Evolutionary conservation across 2,797 vertebrate species (phyloP), one percentile per base, ranked within the genome.

Genomic region (Pristis pectinata): DNA sequence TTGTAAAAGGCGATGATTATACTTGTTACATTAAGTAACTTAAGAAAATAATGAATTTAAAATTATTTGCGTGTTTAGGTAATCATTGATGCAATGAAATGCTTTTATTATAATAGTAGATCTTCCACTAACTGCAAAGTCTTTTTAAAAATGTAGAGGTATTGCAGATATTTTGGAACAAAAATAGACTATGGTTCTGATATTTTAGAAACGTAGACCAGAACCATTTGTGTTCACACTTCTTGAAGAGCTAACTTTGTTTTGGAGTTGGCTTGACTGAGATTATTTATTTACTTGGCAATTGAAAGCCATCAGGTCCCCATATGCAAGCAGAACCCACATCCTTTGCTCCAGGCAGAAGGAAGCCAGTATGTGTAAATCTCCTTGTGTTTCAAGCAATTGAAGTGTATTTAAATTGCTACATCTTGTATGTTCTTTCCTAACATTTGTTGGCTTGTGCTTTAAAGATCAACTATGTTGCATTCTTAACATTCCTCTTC

Each of bases 1-100:
- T 74, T 76, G 37, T 94, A 53, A 76, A 87, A 76, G 37, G 37
- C 70, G 67, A 93, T 49, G 70, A 94, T 94, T 94, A 30, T 76
- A 74, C 37, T 72, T 74, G 92, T 74, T 74, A 24, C 64, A 70
- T 49, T 70, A 93, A 74, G 22, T 72, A 74, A 49, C 67, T 93
- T 93, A 0, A 49, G 24, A 72, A 24, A 72, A 72, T 74, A 72
- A 67, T 11, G 67, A 30, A 74, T 93, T 49, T 8, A 74, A 9
- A 9, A 56, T 74, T 49, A 6, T 72, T 24, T 30, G 17, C n/a
- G 74, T 19, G 44, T 72, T 72, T 53, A 44, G 70, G 93, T 74
- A 53, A 74, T 44, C 53, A 74, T 17, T 70, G 15, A 87, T 59
- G 22, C 8, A 91, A n/a, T 89, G 6, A 85, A 91, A 64, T 91